A percentile compares a stretch with the other conserved stretches of the same genome.
Evolutionary conservation across 2,113 vertebrate genomes (phyloP).

Genomic region (Anser cygnoides): DNA sequence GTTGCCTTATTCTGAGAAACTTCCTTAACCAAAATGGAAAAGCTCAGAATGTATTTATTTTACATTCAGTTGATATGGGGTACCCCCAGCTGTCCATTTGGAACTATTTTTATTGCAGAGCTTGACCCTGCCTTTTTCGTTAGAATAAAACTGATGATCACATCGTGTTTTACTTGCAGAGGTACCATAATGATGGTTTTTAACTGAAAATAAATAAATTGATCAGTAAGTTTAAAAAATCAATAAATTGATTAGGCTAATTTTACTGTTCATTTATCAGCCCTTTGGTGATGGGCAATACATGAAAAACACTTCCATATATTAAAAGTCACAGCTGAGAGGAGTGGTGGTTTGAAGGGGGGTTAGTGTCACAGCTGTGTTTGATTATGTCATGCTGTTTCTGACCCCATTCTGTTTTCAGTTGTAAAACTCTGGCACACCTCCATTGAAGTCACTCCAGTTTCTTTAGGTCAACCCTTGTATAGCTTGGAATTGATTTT

Average conservation of each 20-base stretch:
- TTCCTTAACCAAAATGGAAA: neutral
- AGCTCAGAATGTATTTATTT: neutral
- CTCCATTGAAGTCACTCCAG: neutral
- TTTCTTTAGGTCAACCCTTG: neutral
- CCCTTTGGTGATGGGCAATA: neutral
- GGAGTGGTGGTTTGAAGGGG: neutral
- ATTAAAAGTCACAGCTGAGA: neutral
- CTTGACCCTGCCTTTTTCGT: neutral
- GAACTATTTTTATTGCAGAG: neutral
- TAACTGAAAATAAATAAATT: neutral
- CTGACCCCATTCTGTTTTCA: neutral
- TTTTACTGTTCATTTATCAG: neutral
- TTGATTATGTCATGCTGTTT: neutral
- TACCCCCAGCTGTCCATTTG: neutral
- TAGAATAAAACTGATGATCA: neutral
- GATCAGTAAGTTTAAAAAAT: neutral
- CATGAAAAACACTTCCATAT: neutral
- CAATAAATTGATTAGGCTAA: neutral
- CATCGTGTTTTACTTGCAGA: neutral
- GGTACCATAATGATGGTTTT: neutral
- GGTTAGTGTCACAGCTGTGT: neutral
- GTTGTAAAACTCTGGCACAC: neutral
- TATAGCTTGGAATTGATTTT: neutral
- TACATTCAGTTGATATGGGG: neutral
- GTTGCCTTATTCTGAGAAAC: neutral